Conservation (phyloP, 1,140 invertebrate genomes). For the Archivesica marissinica region DNA sequence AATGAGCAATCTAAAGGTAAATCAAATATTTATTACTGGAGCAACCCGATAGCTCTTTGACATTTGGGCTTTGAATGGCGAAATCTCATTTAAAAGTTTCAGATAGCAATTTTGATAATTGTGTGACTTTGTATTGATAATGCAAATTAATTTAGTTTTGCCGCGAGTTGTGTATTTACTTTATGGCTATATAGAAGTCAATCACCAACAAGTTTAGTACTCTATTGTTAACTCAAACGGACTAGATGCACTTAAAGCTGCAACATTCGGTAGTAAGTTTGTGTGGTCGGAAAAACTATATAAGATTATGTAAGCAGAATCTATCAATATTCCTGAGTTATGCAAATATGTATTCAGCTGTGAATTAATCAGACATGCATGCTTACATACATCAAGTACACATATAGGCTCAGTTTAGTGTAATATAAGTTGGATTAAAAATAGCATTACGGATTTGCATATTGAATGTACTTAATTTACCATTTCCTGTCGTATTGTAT, state of each 20-base stretch:
- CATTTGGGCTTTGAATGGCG: background rate
- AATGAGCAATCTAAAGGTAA: background rate
- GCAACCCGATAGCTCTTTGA: constrained; percentile 9
- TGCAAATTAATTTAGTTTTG: constrained; percentile 12
- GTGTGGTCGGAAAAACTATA: too few species aligned
- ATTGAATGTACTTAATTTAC: too few species aligned
- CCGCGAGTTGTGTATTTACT: constrained; percentile 1
- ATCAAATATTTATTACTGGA: background rate
- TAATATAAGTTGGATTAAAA: too few species aligned
- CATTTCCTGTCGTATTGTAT: too few species aligned
- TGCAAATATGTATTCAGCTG: too few species aligned
- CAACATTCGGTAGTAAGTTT: background rate
- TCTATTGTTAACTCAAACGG: constrained; percentile 2
- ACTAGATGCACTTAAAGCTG: background rate
- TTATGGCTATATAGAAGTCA: constrained; percentile 20
- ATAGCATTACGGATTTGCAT: too few species aligned
- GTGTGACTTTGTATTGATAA: constrained; percentile 14
- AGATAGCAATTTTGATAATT: constrained; percentile 8
- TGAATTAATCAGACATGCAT: too few species aligned
- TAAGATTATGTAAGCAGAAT: too few species aligned
- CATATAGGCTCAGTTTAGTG: too few species aligned
- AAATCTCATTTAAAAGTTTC: constrained; percentile 24
- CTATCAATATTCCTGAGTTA: too few species aligned
- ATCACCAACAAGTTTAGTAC: background rate
- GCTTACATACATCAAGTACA: too few species aligned